Conservation (phyloP, 2,797 vertebrate genomes). For the Leptatherina wallacei region DNA sequence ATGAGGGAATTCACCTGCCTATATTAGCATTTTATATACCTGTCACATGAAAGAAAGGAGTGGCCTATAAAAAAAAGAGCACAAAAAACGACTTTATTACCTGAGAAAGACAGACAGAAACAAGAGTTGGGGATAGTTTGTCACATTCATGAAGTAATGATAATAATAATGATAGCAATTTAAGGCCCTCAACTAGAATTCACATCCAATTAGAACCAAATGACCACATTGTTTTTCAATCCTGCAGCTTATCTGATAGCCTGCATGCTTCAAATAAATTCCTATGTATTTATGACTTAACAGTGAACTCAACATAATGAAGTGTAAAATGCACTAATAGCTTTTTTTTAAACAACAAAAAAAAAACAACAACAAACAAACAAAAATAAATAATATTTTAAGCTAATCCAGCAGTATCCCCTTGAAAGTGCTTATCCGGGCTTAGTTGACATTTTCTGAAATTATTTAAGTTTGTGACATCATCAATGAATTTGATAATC, state of each 20-base stretch:
- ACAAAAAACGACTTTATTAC: not conserved
- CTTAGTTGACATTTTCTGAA: slow-evolving; percentile 78
- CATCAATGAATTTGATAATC: slow-evolving; percentile 85
- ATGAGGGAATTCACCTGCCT: not conserved
- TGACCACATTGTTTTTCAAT: slow-evolving; percentile 12
- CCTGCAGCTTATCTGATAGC: slow-evolving; percentile 14
- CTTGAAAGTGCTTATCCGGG: slow-evolving; percentile 78
- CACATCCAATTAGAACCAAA: slow-evolving; percentile 15
- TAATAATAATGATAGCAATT: not conserved
- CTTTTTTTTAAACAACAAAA: too few relatives aligned
- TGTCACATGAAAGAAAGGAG: too few relatives aligned
- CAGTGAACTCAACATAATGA: slow-evolving; percentile 37
- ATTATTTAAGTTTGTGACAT: slow-evolving; percentile 86
- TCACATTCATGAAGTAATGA: not conserved
- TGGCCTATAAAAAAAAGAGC: not conserved
- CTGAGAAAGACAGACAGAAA: slow-evolving; percentile 2
- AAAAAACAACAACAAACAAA: slow-evolving; percentile 49
- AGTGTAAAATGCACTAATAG: slow-evolving; percentile 52
- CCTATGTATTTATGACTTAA: slow-evolving; percentile 29
- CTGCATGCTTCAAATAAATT: slow-evolving; percentile 32
- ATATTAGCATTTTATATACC: not conserved
- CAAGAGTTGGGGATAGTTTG: slow-evolving; percentile 17
- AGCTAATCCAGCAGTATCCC: slow-evolving; percentile 76
- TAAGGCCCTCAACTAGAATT: slow-evolving; percentile 21
- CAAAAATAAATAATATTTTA: slow-evolving; percentile 56